Evolutionary conservation across 2,113 vertebrate genomes (phyloP).

Genomic region (Notothenia rossii): DNA sequence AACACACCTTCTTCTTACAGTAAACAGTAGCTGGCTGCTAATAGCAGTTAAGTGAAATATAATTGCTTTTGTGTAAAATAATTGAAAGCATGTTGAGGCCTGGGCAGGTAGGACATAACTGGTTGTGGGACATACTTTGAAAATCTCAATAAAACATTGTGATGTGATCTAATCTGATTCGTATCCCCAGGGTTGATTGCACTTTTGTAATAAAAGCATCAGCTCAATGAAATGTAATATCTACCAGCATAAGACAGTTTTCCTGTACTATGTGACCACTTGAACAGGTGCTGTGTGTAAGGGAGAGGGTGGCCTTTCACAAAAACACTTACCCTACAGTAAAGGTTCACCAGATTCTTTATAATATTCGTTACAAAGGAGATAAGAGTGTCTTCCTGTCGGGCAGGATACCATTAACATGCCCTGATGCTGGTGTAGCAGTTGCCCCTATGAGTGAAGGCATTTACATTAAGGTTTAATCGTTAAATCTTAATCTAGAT

Average conservation of each 20-base stretch:
- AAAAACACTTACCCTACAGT: neutral
- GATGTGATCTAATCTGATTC: no score
- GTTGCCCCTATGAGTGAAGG: neutral
- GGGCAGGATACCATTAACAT: slow-evolving; percentile 1
- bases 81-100: slow-evolving; percentile 4
- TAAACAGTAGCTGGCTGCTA: neutral
- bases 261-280: neutral
- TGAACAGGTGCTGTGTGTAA: neutral
- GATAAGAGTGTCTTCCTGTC: slow-evolving; percentile 8
- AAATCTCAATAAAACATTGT: neutral
- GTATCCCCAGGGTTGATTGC: no score
- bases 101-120: neutral
- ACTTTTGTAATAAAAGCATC: no score
- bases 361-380: neutral
- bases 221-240: no score
- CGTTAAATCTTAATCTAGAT: slow-evolving; percentile 27
- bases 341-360: neutral
- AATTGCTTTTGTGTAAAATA: slow-evolving; percentile 13
- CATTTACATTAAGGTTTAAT: slow-evolving; percentile 17
- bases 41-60: neutral
- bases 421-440: slow-evolving; percentile 20
- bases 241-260: neutral
- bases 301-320: neutral
- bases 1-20: slow-evolving; percentile 1
- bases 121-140: neutral